Base-by-base conservation (phyloP, 2,888 invertebrate genomes). In the Atrina japonica region DNA sequence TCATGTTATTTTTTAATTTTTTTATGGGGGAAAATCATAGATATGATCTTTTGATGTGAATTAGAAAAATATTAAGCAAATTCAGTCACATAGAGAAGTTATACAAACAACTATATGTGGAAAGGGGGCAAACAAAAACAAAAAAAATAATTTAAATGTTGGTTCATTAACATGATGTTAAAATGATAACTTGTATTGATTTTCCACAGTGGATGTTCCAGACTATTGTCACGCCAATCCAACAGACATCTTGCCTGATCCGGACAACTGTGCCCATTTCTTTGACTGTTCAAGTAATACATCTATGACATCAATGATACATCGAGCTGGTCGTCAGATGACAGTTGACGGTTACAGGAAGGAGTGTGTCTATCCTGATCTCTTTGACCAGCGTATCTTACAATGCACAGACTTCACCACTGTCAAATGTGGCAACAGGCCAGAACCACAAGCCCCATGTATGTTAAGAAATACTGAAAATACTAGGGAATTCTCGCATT, bases 331-430 rank as follows among this genome's bases (percentile, higher is more conserved):
- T n/a, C 43, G 23, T 27, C 29, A 14, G 21, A 25, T 45, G 27
- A 21, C 6, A 0, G 11, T 45, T 18, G 55, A 58, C 21, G 29
- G 52, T 21, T 61, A 43, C 9, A 47, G 60, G 14, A 61, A 61
- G 66, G 79, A 80, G 55, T 80, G 79, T 47, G 47, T 29, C 3
- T 79, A 79, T 30, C 79, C 79, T 52, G 74, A 81, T 40, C 61
- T 81, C 6, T 81, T 77, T 71, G 76, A 75, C 18, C 47, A 53
- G 16, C 50, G 55, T n/a, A 74, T 65, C 14, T 50, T 50, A 40
- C 63, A 68, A 21, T 81, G 81, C 64, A 66, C 50, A 7, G 55
- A 70, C 16, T 78, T 78, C 65, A 65, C 52, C 35, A 59, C 59
- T 3, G 77, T 79, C 16, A 60, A 64, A 1, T 81, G 76, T 67